Evolutionary conservation across 2,797 vertebrate genomes (phyloP).

Genomic region (Myotis myotis): DNA sequence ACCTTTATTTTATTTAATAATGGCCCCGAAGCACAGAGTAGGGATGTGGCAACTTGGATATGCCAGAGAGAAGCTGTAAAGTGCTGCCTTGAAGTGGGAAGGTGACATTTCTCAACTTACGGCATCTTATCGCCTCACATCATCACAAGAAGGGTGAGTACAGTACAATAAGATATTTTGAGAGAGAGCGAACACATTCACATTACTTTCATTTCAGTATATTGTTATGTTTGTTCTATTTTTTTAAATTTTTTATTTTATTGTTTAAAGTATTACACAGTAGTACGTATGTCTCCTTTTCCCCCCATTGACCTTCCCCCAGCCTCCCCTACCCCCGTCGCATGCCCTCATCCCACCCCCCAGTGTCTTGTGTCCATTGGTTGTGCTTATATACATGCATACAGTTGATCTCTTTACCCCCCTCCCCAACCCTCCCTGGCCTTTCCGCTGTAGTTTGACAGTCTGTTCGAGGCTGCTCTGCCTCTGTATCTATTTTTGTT

Average conservation of each 20-base stretch:
- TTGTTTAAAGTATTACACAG: no score
- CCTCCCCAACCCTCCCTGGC: rapidly evolving
- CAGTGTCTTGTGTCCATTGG: no score
- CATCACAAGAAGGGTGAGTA: not conserved
- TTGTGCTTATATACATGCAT: no score
- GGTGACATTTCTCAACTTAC: not conserved
- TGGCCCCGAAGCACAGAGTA: not conserved
- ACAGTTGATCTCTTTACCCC: no score
- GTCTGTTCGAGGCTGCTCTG: no score
- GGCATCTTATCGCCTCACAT: not conserved
- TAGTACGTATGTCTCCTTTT: no score
- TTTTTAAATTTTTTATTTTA: not conserved
- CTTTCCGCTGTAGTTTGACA: no score
- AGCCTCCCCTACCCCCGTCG: no score
- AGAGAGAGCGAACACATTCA: not conserved
- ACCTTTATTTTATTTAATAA: not conserved
- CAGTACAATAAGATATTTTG: not conserved
- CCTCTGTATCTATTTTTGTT: no score
- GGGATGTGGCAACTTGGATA: not conserved
- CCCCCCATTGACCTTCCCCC: no score
- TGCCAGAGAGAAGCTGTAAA: not conserved
- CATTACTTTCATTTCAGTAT: not conserved
- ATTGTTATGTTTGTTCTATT: not conserved
- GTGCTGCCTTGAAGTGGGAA: not conserved
- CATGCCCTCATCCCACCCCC: no score